Percentiles rank a stretch among this genome's conserved stretches.
These are phyloP conservation scores for Eustalomyia histrio DNA, from an alignment of 2,888 invertebrate species.

Conservation along the genomic window DNA sequence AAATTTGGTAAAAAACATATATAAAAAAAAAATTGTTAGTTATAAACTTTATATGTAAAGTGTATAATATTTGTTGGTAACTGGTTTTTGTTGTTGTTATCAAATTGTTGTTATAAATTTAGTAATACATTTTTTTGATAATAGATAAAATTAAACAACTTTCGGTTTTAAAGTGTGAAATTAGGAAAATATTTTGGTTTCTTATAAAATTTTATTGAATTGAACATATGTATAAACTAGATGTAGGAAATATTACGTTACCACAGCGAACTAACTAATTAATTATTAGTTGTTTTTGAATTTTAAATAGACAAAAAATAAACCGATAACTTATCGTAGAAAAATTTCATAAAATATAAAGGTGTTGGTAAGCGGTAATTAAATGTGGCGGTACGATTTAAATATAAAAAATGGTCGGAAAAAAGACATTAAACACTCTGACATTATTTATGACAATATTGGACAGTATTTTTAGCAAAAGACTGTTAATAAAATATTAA, in stretches of 20 bases:
- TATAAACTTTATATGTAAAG: constrained; percentile 36
- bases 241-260: constrained; percentile 46
- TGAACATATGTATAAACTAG: constrained; percentile 19
- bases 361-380: constrained; percentile 55
- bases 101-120: constrained; percentile 48
- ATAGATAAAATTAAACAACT: constrained; percentile 56
- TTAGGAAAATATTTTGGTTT: constrained; percentile 51
- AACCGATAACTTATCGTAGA: constrained; percentile 48
- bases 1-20: constrained; percentile 44
- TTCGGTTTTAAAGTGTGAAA: constrained; percentile 58
- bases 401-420: constrained; percentile 31
- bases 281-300: constrained; percentile 48
- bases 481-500: no score
- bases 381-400: constrained; percentile 56
- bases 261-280: constrained; percentile 52
- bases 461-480: not conserved
- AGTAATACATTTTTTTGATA: constrained; percentile 11
- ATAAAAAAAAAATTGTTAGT: constrained; percentile 8
- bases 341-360: constrained; percentile 27
- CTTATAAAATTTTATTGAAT: not conserved
- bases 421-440: not conserved
- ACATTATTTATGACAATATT: not conserved
- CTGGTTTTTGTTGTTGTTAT: constrained; percentile 53
- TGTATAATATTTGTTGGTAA: constrained; percentile 20
- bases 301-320: constrained; percentile 7